These are phyloP conservation scores for Phataginus tetradactyla DNA, from an alignment of 2,797 vertebrate genomes.

Conservation along the genomic window DNA sequence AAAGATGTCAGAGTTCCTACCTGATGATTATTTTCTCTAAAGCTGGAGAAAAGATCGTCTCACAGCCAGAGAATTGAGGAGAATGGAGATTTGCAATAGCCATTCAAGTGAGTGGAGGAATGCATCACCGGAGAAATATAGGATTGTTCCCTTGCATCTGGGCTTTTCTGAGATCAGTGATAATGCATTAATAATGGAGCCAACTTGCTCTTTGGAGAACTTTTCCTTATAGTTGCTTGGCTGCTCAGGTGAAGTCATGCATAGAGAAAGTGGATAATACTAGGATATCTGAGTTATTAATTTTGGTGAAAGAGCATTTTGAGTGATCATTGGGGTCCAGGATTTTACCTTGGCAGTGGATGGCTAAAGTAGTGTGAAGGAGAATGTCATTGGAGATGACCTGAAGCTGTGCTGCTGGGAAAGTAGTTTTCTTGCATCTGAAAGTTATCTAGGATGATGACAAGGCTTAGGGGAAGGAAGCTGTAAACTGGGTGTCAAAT, in stretches of 20 bases:
- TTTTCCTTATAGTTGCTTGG: not conserved
- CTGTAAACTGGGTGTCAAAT: not conserved
- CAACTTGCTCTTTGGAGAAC: conserved; percentile 10
- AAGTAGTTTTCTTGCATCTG: not conserved
- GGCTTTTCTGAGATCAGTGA: not conserved
- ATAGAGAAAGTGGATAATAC: conserved; percentile 15
- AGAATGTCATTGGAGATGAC: not conserved
- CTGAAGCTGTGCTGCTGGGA: not conserved
- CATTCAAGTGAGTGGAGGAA: not conserved
- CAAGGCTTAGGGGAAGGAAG: not conserved
- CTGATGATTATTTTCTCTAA: not conserved
- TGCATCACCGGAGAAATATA: not conserved
- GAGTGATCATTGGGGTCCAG: not conserved
- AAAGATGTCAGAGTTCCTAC: not conserved
- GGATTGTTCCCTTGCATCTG: not conserved
- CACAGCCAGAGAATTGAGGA: not conserved
- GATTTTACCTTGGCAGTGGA: not conserved
- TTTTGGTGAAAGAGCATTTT: conserved; percentile 44
- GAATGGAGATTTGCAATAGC: not conserved
- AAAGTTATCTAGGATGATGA: not conserved
- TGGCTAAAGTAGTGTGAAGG: not conserved
- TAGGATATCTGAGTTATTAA: not conserved
- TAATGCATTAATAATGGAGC: not conserved
- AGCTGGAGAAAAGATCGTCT: not conserved
- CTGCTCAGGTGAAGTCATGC: not conserved